Conservation (phyloP, 2,797 vertebrate species). For the Huso huso region DNA sequence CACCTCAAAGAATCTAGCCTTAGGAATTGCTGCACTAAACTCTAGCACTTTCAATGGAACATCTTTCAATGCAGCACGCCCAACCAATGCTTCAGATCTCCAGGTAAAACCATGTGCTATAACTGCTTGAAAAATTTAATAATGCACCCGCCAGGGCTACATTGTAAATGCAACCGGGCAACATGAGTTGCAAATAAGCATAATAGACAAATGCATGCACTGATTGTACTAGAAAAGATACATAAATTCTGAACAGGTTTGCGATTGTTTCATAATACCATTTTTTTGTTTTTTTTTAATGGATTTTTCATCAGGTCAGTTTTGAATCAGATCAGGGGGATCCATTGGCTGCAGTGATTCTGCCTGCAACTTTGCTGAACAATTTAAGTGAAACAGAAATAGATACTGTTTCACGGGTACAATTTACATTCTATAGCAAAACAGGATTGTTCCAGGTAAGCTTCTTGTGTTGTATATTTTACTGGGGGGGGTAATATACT, state of each 20-base stretch:
- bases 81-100: slow-evolving; percentile 64
- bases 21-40: slow-evolving; percentile 75
- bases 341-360: slow-evolving; percentile 68
- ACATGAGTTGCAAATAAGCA: too few species aligned
- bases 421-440: slow-evolving; percentile 92
- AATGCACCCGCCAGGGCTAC: too few species aligned
- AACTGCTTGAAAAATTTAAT: too few species aligned
- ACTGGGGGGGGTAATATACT: too few species aligned
- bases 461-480: too few species aligned
- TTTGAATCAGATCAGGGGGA: slow-evolving; percentile 60
- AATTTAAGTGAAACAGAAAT: slow-evolving; percentile 58
- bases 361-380: slow-evolving; percentile 73
- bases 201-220: too few species aligned
- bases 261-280: too few species aligned
- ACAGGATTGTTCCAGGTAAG: slow-evolving; percentile 83
- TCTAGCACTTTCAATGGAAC: slow-evolving; percentile 59
- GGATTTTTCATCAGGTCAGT: slow-evolving; percentile 60
- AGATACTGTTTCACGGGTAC: slow-evolving; percentile 69
- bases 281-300: background rate
- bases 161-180: too few species aligned
- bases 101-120: slow-evolving; percentile 57
- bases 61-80: slow-evolving; percentile 76
- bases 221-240: too few species aligned
- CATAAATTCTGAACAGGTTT: too few species aligned
- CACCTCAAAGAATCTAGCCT: slow-evolving; percentile 71